phyloP scores from a whole-genome alignment of 2,797 vertebrate species.

The Acipenser transmontanus region DNA sequence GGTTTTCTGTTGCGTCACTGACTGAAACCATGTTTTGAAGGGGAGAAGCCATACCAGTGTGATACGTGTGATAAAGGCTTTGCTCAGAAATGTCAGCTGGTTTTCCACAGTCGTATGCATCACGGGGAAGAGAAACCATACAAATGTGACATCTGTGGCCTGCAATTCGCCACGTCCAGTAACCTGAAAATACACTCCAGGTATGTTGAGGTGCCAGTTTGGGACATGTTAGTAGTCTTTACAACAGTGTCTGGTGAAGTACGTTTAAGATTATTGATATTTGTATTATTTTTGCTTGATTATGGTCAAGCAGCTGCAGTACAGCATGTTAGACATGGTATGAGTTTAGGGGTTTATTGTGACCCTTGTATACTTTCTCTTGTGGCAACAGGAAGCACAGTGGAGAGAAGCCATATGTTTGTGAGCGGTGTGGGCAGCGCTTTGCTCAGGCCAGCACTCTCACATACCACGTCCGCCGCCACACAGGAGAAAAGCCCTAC shows the following conservation, averaged over 20 bases:
- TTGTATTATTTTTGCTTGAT: too few species aligned
- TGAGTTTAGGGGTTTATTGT: too few species aligned
- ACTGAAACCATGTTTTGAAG: slow-evolving; percentile 43
- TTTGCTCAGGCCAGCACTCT: slow-evolving; percentile 95
- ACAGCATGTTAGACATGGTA: too few species aligned
- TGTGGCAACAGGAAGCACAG: slow-evolving; percentile 71
- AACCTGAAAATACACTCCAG: slow-evolving; percentile 97
- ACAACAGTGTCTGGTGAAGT: too few species aligned
- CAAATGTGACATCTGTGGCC: slow-evolving; percentile 89
- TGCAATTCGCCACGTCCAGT: slow-evolving; percentile 95
- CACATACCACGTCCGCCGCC: slow-evolving; percentile 90
- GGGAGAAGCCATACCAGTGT: slow-evolving; percentile 92
- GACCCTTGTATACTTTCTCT: too few species aligned
- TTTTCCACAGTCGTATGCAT: slow-evolving; percentile 95
- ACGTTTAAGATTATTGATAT: too few species aligned
- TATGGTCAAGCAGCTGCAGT: too few species aligned
- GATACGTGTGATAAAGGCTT: slow-evolving; percentile 87
- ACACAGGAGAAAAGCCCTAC: slow-evolving; percentile 96
- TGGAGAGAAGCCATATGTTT: slow-evolving; percentile 94
- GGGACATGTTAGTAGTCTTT: neutral
- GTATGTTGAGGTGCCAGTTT: slow-evolving; percentile 44
- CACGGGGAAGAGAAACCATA: slow-evolving; percentile 96
- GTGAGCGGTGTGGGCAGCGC: slow-evolving; percentile 85
- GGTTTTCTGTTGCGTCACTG: too few species aligned
- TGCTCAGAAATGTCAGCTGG: slow-evolving; percentile 95